Base-by-base conservation (phyloP, 2,797 vertebrate genomes). In the Hippocampus kuda region DNA sequence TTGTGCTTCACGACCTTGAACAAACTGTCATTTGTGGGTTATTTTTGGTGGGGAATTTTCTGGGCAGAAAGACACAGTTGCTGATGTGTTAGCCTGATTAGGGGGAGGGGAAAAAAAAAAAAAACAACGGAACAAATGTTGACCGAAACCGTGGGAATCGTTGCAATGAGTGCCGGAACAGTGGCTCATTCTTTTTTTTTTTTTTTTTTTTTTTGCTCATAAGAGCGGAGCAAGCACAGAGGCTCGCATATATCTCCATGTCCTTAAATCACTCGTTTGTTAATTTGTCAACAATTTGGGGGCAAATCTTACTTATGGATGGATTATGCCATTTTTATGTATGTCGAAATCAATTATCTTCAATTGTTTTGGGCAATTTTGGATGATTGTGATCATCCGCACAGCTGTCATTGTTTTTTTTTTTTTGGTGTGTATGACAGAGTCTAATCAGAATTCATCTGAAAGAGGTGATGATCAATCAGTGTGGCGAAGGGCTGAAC, bases 1-100 rank as follows among this genome's bases (percentile, higher is more conserved):
- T 60, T 60, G 18, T 60, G 27, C 59, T 34, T 38, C 27, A 18
- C 8, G 26, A 30, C 30, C 53, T 68, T 61, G 2, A 65, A 5
- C 65, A 72, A 60, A 66, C 7, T 68, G 63, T 62, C 27, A 38
- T 11, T 56, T 72, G 15, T 2, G 1, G 34, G 69, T 20, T 69
- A 56, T 71, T 48, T n/a, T 9, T 16, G 0, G 10, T 16, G 38
- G 27, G 20, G 12, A 48, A 46, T 65, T 61, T 61, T 61, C 27
- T 38, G 27, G 59, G 38, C 16, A 20, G 20, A 16, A 61, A 61
- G 59, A 61, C 59, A 61, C 59, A 61, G 59, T 61, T 7, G 59
- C 18, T 20, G 59, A 61, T 61, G 30, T 61, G 27, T 61, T 61
- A 61, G 38, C 30, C 27, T 13, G 53, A 26, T 56, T 54, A n/a